Base-by-base conservation (phyloP, 2,113 vertebrate genomes). In the Corythornis vintsioides region DNA sequence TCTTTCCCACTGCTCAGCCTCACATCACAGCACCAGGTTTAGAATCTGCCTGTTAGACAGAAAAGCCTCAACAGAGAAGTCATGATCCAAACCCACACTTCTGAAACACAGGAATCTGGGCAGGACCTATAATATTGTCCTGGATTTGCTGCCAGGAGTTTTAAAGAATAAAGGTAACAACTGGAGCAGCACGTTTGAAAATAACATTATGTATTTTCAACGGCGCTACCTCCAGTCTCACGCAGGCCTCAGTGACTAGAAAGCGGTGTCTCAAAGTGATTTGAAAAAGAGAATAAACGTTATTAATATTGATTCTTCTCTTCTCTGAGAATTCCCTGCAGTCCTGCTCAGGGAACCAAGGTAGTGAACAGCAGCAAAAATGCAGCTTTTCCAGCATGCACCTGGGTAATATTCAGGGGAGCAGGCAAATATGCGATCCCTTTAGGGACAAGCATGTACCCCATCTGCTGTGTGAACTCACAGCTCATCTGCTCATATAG, bases 261-360 rank as follows among this genome's bases (percentile, higher is more conserved):
- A 89, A 85, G 81, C 33, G 29, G 10, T 14, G 56, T 87, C 75
- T 74, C 84, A 92, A 79, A 93, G 71, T 60, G 95, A 91, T 92
- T 66, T 80, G 47, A 48, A 93, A 93, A 86, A 40, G 47, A 93
- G 55, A 95, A 91, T 91, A 91, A 95, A 56, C 0, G 3, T 87
- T 94, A 91, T 92, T 94, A 92, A 89, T 89, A 94, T 89, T 83
- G 87, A 96, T 95, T 92, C 67, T 93, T 92, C 67, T 48, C 40
- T 70, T 87, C 75, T 67, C 52, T 56, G 52, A 93, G 67, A 94
- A 95, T 89, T 91, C 83, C 74, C 91, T 26, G 6, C 20, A 80
- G 84, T 87, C 63, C 33, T 92, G 78, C 78, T 89, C 25, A 69
- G 18, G 63, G 84, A 92, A 73, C 50, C 59, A 82, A 90, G 74